These are phyloP conservation scores for Carcinoscorpius rotundicauda DNA, from an alignment of 1,140 invertebrate species.

Conservation along the genomic window DNA sequence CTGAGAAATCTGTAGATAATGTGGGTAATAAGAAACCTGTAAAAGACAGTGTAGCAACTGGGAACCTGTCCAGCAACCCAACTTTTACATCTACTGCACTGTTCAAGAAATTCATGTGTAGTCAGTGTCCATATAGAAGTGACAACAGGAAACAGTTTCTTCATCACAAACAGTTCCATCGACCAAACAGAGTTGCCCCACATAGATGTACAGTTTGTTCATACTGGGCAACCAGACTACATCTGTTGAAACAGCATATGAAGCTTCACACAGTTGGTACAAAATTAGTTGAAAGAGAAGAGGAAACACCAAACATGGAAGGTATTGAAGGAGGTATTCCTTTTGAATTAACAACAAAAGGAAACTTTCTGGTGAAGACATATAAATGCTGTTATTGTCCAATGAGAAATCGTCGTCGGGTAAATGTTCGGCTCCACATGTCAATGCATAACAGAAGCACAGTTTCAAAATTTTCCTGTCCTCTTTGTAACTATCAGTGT, in stretches of 20 bases:
- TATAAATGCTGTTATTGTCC: conserved; percentile 67
- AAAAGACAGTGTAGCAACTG: no score
- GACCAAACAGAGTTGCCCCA: conserved; percentile 40
- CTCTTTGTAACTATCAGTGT: conserved; percentile 67
- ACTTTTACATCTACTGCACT: neutral
- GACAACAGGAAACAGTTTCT: conserved; percentile 70
- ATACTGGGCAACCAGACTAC: conserved; percentile 65
- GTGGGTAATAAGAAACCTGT: no score
- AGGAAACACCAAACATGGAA: no score
- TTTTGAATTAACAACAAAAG: no score
- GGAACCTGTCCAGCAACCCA: neutral
- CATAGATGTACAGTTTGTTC: conserved; percentile 67
- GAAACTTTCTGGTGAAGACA: no score
- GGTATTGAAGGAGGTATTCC: no score
- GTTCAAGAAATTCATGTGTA: conserved; percentile 45
- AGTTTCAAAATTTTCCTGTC: conserved; percentile 40
- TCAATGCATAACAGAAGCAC: conserved; percentile 53
- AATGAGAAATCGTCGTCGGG: conserved; percentile 53
- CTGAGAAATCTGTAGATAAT: conserved; percentile 11
- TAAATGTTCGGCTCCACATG: conserved; percentile 72
- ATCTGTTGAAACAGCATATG: conserved; percentile 59
- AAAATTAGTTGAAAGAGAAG: no score
- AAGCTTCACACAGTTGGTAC: no score
- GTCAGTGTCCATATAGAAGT: conserved; percentile 60
- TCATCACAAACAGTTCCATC: conserved; percentile 74